Conservation (phyloP, 2,113 vertebrate species). For the Charadrius vociferus region DNA sequence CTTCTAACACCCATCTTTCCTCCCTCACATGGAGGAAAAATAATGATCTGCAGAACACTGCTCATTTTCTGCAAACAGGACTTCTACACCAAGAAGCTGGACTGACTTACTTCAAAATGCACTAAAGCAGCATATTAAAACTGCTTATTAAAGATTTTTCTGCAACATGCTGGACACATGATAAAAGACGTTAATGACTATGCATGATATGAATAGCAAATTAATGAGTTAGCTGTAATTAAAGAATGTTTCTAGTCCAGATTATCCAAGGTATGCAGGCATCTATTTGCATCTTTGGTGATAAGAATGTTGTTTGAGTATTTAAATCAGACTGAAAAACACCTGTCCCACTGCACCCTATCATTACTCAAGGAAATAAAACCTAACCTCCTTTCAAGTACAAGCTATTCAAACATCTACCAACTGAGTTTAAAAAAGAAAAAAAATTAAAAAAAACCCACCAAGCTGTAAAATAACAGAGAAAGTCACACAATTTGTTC, state of each 20-base stretch:
- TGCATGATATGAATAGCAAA: neutral
- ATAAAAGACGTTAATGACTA: neutral
- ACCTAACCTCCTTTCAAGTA: neutral
- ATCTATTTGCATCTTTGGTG: neutral
- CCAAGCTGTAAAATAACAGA: neutral
- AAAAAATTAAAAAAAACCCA: too few species aligned
- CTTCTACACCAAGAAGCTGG: neutral
- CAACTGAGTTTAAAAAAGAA: too few species aligned
- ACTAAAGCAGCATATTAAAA: neutral
- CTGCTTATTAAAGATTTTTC: neutral
- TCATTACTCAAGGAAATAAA: neutral
- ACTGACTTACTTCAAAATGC: neutral
- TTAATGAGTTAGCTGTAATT: neutral
- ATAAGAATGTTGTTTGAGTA: neutral
- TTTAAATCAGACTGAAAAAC: neutral
- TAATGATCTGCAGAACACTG: neutral
- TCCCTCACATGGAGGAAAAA: neutral
- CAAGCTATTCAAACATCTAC: neutral
- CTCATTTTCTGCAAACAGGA: neutral
- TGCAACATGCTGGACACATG: neutral
- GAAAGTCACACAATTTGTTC: neutral
- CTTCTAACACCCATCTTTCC: neutral
- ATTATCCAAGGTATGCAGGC: neutral
- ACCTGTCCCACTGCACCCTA: neutral
- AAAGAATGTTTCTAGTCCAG: neutral